These are phyloP conservation scores for Wasmannia auropunctata DNA, from an alignment of 1,140 invertebrate species.

Conservation along the genomic window DNA sequence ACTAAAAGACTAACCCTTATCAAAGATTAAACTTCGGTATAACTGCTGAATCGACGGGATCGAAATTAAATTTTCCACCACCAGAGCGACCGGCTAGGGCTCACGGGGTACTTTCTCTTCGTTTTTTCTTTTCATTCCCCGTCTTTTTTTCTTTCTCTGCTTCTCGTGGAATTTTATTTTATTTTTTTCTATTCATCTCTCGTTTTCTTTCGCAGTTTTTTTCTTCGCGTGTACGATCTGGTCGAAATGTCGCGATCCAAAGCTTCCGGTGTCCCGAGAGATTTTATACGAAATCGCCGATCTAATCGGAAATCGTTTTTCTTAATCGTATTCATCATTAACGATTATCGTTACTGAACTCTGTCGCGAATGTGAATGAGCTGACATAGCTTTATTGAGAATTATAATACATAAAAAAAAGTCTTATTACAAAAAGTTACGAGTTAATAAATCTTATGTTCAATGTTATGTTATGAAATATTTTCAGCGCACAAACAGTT, in stretches of 20 bases:
- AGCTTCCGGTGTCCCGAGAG: neutral
- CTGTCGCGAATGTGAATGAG: neutral
- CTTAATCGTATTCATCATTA: neutral
- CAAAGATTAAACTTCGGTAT: constrained; percentile 87
- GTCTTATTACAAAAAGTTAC: neutral
- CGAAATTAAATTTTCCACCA: constrained; percentile 87
- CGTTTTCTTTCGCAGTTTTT: constrained; percentile 7
- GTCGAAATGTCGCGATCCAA: neutral
- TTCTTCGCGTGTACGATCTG: constrained; percentile 1
- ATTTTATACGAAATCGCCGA: neutral
- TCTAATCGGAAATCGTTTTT: constrained; percentile 7
- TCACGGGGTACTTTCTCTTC: constrained; percentile 71
- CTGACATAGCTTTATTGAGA: neutral
- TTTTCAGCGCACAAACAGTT: neutral
- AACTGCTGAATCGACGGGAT: constrained; percentile 87
- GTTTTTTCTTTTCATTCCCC: constrained; percentile 68
- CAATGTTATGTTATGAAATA: no score
- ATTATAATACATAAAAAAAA: neutral
- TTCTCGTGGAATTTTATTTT: constrained; percentile 29
- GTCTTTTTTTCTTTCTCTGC: constrained; percentile 56
- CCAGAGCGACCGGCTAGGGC: constrained; percentile 66
- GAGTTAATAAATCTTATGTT: neutral
- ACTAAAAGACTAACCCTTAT: constrained; percentile 87
- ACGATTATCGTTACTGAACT: neutral
- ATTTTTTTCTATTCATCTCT: constrained; percentile 23